phyloP scores from a whole-genome alignment of 2,113 vertebrate species.

The Numenius arquata region DNA sequence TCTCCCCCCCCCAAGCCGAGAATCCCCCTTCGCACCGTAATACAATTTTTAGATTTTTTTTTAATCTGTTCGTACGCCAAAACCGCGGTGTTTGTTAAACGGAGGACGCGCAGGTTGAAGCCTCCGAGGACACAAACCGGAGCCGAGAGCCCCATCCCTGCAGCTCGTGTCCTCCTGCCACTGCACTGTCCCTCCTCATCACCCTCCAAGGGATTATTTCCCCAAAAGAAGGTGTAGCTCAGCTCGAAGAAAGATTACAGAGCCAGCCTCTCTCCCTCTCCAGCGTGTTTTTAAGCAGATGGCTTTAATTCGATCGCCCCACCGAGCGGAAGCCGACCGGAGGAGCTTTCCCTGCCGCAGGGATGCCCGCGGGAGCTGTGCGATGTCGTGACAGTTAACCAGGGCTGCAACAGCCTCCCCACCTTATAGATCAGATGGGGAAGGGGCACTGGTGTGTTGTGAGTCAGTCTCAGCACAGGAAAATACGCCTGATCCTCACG shows the following conservation, averaged over 20 bases:
- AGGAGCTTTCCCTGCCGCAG: background rate
- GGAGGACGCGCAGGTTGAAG: background rate
- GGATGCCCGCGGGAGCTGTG: background rate
- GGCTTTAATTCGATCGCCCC: background rate
- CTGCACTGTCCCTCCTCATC: background rate
- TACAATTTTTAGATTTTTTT: background rate
- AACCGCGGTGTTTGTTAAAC: accelerated
- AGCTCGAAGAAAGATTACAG: background rate
- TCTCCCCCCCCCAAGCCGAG: background rate
- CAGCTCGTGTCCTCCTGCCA: accelerated
- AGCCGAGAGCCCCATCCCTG: background rate
- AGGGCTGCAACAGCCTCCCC: background rate
- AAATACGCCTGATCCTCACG: background rate
- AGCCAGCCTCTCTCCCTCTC: background rate
- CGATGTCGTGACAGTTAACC: background rate
- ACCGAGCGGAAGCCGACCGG: accelerated
- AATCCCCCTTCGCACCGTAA: accelerated
- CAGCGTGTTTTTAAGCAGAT: background rate
- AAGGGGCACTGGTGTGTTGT: background rate
- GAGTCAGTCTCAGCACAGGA: background rate
- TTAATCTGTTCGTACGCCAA: background rate
- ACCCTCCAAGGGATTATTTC: background rate
- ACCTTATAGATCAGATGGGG: background rate
- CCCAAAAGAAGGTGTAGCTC: background rate
- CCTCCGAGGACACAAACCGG: background rate